A percentile compares a stretch with the other conserved stretches of the same genome.
Conservation (phyloP, 1,140 invertebrate genomes). For the Aculops lycopersici region DNA sequence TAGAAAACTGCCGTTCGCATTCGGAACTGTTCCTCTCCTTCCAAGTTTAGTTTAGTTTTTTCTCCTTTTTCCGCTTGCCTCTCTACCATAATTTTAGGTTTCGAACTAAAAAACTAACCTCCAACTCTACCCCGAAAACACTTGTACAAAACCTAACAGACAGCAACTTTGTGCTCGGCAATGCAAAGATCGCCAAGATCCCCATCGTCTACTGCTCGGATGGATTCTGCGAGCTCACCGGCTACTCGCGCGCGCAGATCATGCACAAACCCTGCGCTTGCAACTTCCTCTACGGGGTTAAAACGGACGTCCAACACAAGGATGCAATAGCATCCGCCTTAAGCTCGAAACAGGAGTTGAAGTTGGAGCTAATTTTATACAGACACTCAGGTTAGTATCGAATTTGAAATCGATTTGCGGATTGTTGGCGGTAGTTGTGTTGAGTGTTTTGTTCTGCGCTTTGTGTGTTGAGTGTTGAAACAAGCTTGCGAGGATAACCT, state of each 20-base stretch:
- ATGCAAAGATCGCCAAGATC: conserved; percentile 49
- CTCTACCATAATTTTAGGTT: neutral
- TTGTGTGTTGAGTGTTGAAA: too few relatives aligned
- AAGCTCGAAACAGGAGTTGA: conserved; percentile 57
- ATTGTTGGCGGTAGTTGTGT: too few relatives aligned
- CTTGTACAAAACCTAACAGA: too few relatives aligned
- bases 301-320: conserved; percentile 58
- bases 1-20: too few relatives aligned
- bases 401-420: too few relatives aligned
- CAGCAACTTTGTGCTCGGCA: conserved; percentile 86
- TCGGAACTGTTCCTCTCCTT: too few relatives aligned
- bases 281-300: conserved; percentile 67
- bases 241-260: conserved; percentile 64
- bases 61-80: neutral
- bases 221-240: conserved; percentile 84
- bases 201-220: conserved; percentile 92
- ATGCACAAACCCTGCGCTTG: conserved; percentile 87
- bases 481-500: too few relatives aligned
- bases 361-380: conserved; percentile 70
- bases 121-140: too few relatives aligned
- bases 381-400: conserved; percentile 55
- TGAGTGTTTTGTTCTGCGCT: too few relatives aligned
- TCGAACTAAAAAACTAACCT: neutral
- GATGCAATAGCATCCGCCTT: conserved; percentile 55
- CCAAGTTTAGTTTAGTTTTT: neutral